Base-by-base conservation (phyloP, 2,888 invertebrate genomes). In the Megalurothrips usitatus region DNA sequence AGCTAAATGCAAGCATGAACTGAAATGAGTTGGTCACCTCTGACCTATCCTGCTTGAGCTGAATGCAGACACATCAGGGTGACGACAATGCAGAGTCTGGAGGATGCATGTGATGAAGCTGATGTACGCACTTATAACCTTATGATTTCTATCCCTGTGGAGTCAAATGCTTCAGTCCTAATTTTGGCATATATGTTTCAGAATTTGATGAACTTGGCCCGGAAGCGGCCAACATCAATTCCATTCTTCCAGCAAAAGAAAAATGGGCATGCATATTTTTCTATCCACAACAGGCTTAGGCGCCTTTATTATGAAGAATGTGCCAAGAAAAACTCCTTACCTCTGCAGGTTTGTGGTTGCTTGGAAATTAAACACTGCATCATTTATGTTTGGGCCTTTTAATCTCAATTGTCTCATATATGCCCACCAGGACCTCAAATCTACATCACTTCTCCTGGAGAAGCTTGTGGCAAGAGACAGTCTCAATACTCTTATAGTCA, bases 401-500 rank as follows among this genome's bases (percentile, higher is more conserved):
- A 47, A 81, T 23, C 81, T 47, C 11, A 80, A 34, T 17, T 80
- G 58, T 79, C 78, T 82, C 23, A 79, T 81, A 82, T 78, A 83
- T 82, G 81, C 79, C 81, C 85, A 79, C 81, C 85, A 91, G 90
- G 90, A 90, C 83, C 87, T 91, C 82, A 90, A 90, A 86, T 89
- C 90, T 82, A 90, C 92, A 86, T 92, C 93, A 83, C 91, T 92
- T 88, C 91, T 96, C 84, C 89, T 97, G 87, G 94, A 95, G 86
- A 94, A 95, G 87, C 89, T 97, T 86, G 92, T 96, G 86, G 92
- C 93, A 86, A 91, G 92, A 86, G 96, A 97, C 88, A 93, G 93
- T 87, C 91, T 97, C 85, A 96, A 96, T 87, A 96, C 96, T 84
- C 90, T 97, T 86, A 94, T 97, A 86, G 91, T 97, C 85, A 97